Evolutionary conservation across 2,888 invertebrate genomes (phyloP), one percentile per base, ranked within the genome.

Genomic region (Monochamus alternatus): DNA sequence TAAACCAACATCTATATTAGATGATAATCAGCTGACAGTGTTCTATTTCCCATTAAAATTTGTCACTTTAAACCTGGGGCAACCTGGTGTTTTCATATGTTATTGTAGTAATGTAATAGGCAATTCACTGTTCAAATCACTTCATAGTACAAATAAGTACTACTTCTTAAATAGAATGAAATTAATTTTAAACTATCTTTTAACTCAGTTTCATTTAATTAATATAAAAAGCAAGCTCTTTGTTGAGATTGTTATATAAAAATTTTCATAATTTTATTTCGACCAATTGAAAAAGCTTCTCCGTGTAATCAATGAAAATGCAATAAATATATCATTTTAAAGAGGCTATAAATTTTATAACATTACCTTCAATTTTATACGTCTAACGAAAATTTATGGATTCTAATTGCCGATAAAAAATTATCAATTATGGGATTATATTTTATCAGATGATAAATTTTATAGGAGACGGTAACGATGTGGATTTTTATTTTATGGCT

Each of bases 341-440:
- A 71, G 70, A 59, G 70, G 62, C 70, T 59, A 71, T 71, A 71
- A 71, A 71, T 71, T 71, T 63, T 71, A 38, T 63, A 71, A 71
- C 63, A 71, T 71, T 71, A 71, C 70, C 70, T 71, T 71, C 70
- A 71, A 71, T 71, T 71, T 71, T 71, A 71, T 71, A 71, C 63
- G 70, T 71, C 70, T 71, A 71, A 63, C 70, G 62, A 71, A 66
- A 71, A 85, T 86, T 85, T 86, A 86, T 86, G 81, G 84, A 79
- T 81, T 81, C 85, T 85, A 86, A 86, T 86, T 86, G 85, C 76
- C 82, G 84, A 85, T 84, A 85, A 86, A 71, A 82, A 84, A 81
- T 83, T 85, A 85, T 85, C 86, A 85, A 85, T 86, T 85, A 85
- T 77, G 78, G 83, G 84, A 83, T 84, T 81, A 83, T 72, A 78